A percentile compares a stretch with the other conserved stretches of the same genome.
These are phyloP conservation scores for Cetoscarus ocellatus DNA, from an alignment of 2,797 vertebrate species.

Conservation along the genomic window DNA sequence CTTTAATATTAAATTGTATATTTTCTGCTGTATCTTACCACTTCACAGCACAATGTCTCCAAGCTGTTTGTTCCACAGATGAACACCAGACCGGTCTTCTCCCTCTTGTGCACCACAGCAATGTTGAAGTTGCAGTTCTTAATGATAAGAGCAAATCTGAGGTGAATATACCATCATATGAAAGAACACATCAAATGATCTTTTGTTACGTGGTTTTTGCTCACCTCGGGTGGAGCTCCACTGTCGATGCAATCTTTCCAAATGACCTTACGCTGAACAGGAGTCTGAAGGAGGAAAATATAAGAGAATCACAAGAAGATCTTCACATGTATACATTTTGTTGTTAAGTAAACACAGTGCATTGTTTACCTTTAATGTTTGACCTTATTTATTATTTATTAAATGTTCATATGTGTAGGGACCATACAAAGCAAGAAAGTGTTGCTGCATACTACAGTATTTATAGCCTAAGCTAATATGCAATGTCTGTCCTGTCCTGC, in stretches of 20 bases:
- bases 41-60: conserved; percentile 50
- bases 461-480: too few species aligned
- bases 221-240: neutral
- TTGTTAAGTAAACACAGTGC: neutral
- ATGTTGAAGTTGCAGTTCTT: conserved; percentile 60
- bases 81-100: conserved; percentile 24
- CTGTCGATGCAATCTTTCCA: conserved; percentile 4
- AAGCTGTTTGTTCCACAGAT: conserved; percentile 44
- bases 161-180: neutral
- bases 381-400: too few species aligned
- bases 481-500: too few species aligned
- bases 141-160: neutral
- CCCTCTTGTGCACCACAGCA: conserved; percentile 49
- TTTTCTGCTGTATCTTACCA: conserved; percentile 60
- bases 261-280: rapidly evolving
- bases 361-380: too few species aligned
- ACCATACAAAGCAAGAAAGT: too few species aligned
- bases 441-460: too few species aligned
- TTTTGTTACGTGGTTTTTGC: neutral
- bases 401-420: too few species aligned
- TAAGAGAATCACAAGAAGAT: neutral
- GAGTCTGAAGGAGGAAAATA: conserved; percentile 32
- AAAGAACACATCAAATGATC: neutral
- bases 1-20: too few species aligned
- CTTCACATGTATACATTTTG: neutral